phyloP scores from a whole-genome alignment of 2,888 invertebrate genomes.

The Tetheella fluctuosa region DNA sequence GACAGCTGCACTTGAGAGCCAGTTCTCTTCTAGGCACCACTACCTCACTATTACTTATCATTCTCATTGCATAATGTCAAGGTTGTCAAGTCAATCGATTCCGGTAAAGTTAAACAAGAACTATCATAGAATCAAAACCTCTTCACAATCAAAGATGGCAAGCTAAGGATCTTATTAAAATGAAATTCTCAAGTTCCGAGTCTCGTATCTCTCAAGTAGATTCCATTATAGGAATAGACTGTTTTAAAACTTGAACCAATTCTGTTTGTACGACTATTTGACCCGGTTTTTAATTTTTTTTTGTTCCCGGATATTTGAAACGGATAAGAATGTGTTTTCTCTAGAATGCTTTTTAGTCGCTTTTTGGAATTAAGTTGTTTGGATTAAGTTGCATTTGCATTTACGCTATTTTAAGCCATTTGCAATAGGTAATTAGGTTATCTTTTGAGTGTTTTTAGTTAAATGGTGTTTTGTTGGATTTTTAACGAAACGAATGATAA shows the following conservation, averaged over 20 bases:
- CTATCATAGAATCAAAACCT: neutral
- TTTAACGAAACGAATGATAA: too few species aligned
- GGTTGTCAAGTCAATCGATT: neutral
- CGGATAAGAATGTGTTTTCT: conserved; percentile 8
- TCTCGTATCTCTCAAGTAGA: neutral
- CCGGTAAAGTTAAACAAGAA: neutral
- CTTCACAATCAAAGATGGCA: too few species aligned
- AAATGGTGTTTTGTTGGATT: too few species aligned
- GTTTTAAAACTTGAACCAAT: conserved; percentile 9
- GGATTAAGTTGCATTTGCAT: conserved; percentile 1
- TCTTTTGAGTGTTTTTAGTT: neutral
- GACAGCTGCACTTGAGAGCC: too few species aligned
- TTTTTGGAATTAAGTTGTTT: conserved; percentile 6
- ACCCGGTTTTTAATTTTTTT: conserved; percentile 6
- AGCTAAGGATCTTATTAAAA: conserved; percentile 4
- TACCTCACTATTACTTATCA: too few species aligned
- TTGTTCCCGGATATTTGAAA: conserved; percentile 3
- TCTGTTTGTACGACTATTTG: conserved; percentile 5
- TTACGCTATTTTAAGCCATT: neutral
- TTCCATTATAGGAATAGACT: neutral
- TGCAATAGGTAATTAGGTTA: neutral
- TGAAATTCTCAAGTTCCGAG: neutral
- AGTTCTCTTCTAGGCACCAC: too few species aligned
- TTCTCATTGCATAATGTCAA: neutral
- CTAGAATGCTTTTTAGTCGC: neutral